phyloP scores from a whole-genome alignment of 2,797 vertebrate genomes.

The Eleutherodactylus coqui region DNA sequence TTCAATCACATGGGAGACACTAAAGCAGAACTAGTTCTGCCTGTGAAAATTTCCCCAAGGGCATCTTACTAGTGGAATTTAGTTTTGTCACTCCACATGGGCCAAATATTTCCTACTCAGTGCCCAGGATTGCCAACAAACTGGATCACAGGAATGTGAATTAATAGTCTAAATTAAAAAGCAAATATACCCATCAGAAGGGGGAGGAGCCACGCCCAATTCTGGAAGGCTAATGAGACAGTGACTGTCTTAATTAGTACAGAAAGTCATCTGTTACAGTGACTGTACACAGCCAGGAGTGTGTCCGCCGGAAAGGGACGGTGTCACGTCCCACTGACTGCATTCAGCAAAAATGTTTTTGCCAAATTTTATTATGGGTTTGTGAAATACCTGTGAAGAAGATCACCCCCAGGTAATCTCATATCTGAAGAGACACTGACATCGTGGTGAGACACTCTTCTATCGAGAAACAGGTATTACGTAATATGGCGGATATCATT shows the following conservation, averaged over 20 bases:
- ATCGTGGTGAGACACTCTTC: constrained; percentile 4
- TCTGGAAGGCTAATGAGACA: constrained; percentile 38
- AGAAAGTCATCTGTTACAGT: background rate
- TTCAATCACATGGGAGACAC: background rate
- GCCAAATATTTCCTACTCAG: background rate
- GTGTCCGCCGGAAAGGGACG: constrained; percentile 15
- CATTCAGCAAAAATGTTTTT: background rate
- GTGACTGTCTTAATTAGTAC: constrained; percentile 16
- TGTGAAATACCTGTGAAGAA: background rate
- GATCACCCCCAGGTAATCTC: background rate
- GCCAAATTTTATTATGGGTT: background rate
- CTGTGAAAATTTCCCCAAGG: background rate
- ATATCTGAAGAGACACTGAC: background rate
- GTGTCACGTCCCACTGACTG: background rate
- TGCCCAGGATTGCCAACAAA: constrained; percentile 17
- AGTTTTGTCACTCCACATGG: background rate
- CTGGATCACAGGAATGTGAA: constrained; percentile 20
- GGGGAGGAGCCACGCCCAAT: background rate
- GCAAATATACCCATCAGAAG: background rate
- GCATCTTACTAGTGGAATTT: background rate
- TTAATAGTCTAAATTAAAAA: background rate
- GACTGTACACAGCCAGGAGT: background rate
- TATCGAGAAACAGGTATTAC: background rate
- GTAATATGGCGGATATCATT: background rate
- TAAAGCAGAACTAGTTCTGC: background rate